Evolutionary conservation across 1,140 invertebrate genomes (phyloP), one percentile per base, ranked within the genome.

Genomic region (Lepidurus apus): DNA sequence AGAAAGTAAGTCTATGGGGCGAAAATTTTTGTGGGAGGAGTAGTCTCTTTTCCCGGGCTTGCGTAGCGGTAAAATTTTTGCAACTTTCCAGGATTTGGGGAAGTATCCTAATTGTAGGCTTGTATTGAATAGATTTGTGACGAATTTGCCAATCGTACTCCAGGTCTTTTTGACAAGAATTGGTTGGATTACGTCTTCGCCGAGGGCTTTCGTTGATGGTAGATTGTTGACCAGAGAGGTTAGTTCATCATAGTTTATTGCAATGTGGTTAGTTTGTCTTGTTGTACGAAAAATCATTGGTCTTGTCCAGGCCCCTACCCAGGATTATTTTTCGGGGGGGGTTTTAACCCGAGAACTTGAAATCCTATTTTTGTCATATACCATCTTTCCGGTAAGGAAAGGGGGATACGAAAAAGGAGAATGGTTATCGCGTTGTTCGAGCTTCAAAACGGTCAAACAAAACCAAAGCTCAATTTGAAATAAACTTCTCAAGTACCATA

Each of bases 81-180:
- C 75, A 43, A 76, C n/a, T 76, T 76, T 76, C 75, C 75, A 42
- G n/a, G 75, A 1, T 21, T 42, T n/a, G 42, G 75, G 75, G 75
- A 76, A 76, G n/a, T 76, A 43, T 26, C 75, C 75, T 26, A 76
- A 7, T 42, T 44, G 75, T 26, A 76, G 42, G 75, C 75, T 26
- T 21, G 75, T 7, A n/a, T 76, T 76, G 75, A 76, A 76, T 43
- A 76, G 24, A 21, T 76, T 76, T 76, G n/a, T 42, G 1, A 43
- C 42, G 42, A 43, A 21, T 42, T 42, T 42, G 75, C 24, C 44
- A 42, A 76, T 76, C 17, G 24, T 21, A 42, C 17, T 42, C 24
- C 42, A n/a, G n/a, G 75, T 76, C 42, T 76, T 26, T 26, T 26
- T 26, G 1, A 76, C n/a, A 44, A 76, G n/a, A 21, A 76, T 76